Percentiles rank a stretch among this genome's conserved stretches.
These are phyloP conservation scores for Eidolon helvum DNA, from an alignment of 2,113 vertebrate genomes.

Conservation along the genomic window DNA sequence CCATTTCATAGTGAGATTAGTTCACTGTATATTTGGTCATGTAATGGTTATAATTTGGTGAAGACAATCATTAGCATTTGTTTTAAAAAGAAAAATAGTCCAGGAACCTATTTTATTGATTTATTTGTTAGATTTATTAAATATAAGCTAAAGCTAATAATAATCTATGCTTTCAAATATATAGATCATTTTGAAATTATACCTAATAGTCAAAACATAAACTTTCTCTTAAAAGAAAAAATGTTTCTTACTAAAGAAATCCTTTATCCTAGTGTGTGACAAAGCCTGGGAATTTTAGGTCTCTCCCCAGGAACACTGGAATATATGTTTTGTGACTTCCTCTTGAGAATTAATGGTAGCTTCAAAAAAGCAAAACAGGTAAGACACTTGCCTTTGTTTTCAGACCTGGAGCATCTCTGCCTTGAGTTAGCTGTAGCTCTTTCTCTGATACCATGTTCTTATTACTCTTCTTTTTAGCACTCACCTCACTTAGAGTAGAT, in stretches of 20 bases:
- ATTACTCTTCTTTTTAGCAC: constrained; percentile 3
- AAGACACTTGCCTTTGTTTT: background rate
- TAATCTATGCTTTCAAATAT: constrained; percentile 36
- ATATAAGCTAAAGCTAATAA: constrained; percentile 25
- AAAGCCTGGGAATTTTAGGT: background rate
- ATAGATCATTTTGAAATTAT: constrained; percentile 41
- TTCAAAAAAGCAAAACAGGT: background rate
- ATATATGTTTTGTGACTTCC: background rate
- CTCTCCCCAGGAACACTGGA: background rate
- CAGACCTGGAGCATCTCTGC: background rate
- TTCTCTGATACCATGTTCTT: background rate
- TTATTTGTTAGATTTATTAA: constrained; percentile 42
- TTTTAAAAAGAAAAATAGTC: constrained; percentile 51
- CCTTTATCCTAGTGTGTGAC: background rate
- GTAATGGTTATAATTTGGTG: background rate
- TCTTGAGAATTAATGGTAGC: constrained; percentile 40
- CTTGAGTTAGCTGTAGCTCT: background rate
- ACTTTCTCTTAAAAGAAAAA: background rate
- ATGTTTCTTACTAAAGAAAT: background rate
- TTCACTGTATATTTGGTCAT: background rate
- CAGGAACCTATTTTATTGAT: constrained; percentile 5
- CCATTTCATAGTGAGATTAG: background rate
- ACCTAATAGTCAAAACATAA: background rate
- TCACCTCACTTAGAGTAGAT: constrained; percentile 25
- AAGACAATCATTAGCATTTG: constrained; percentile 12